phyloP scores from a whole-genome alignment of 2,888 invertebrate species.

The Agrochola macilenta region DNA sequence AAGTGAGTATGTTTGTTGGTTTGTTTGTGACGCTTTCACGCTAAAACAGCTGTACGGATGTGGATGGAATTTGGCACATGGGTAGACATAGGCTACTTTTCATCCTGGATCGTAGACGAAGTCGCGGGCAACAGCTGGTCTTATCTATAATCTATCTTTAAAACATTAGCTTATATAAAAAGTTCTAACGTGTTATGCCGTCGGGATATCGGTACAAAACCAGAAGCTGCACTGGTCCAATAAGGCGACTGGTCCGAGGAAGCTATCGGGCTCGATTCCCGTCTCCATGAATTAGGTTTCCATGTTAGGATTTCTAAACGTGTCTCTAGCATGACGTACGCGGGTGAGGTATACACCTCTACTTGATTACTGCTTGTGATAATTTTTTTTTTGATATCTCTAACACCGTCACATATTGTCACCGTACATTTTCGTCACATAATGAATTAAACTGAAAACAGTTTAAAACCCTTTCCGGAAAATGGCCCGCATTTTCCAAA shows the following conservation, averaged over 20 bases:
- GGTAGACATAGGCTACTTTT: background rate
- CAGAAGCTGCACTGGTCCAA: slow-evolving; percentile 10
- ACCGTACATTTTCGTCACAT: background rate
- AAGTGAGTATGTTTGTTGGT: too few species aligned
- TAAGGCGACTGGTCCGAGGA: slow-evolving; percentile 42
- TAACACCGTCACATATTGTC: background rate
- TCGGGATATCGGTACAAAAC: slow-evolving; percentile 21
- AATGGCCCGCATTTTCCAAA: fast-evolving
- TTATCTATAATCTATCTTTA: slow-evolving; percentile 4
- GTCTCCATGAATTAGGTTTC: slow-evolving; percentile 39
- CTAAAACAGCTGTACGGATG: too few species aligned
- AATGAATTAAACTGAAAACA: background rate
- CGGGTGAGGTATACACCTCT: background rate
- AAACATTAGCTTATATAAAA: slow-evolving; percentile 3
- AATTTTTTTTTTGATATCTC: background rate
- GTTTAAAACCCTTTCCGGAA: background rate
- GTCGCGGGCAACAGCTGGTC: background rate
- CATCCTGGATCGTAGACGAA: background rate
- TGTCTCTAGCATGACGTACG: slow-evolving; percentile 27
- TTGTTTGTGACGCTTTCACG: too few species aligned
- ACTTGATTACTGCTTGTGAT: background rate
- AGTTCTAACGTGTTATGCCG: background rate
- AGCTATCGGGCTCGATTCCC: slow-evolving; percentile 32
- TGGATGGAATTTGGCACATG: too few species aligned
- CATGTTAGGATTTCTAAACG: slow-evolving; percentile 49